A percentile compares a stretch with the other conserved stretches of the same genome.
phyloP scores from a whole-genome alignment of 2,888 invertebrate genomes.

The Rhingia campestris region DNA sequence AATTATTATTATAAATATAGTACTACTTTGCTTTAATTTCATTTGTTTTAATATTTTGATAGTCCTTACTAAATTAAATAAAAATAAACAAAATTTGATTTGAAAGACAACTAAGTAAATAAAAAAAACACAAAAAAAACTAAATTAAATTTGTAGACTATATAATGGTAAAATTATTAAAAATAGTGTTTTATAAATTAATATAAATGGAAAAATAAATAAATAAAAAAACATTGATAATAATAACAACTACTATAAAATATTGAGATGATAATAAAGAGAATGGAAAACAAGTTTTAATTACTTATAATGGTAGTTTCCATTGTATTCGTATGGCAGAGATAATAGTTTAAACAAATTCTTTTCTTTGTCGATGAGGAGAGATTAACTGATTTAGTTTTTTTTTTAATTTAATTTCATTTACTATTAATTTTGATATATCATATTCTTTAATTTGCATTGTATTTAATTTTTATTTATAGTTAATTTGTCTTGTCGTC shows the following conservation, averaged over 20 bases:
- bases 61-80: constrained; percentile 48
- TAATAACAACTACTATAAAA: constrained; percentile 68
- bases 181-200: constrained; percentile 73
- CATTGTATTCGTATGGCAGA: constrained; percentile 17
- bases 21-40: constrained; percentile 30
- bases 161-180: constrained; percentile 68
- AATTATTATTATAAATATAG: constrained; percentile 62
- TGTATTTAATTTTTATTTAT: constrained; percentile 60
- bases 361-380: constrained; percentile 57
- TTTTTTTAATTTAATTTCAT: constrained; percentile 28
- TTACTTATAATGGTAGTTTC: constrained; percentile 62
- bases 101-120: constrained; percentile 62
- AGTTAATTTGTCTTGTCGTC: constrained; percentile 64
- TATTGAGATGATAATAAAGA: constrained; percentile 72
- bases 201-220: constrained; percentile 59
- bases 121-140: constrained; percentile 41
- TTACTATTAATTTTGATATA: constrained; percentile 34
- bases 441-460: constrained; percentile 22
- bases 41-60: constrained; percentile 23
- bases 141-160: constrained; percentile 72
- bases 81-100: constrained; percentile 34
- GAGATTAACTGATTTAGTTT: constrained; percentile 70
- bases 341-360: constrained; percentile 44
- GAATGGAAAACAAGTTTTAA: constrained; percentile 68
- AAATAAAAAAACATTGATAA: constrained; percentile 47